These are phyloP conservation scores for Asarcornis scutulata DNA, from an alignment of 2,113 vertebrate species.

Conservation along the genomic window DNA sequence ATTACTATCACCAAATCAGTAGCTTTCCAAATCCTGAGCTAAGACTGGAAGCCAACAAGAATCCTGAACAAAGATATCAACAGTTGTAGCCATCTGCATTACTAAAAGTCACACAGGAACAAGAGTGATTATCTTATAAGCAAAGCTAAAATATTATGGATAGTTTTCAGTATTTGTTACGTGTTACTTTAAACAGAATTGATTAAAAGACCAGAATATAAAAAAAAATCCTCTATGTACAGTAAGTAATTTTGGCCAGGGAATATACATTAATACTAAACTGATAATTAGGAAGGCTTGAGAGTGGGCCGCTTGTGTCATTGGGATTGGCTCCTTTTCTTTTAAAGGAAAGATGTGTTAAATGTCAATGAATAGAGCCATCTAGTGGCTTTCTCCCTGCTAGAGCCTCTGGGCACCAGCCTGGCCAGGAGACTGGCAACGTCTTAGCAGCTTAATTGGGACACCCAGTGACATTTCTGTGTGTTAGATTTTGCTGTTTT, in stretches of 20 bases:
- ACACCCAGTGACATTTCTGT: background rate
- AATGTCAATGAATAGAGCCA: slow-evolving; percentile 8
- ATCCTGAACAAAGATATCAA: background rate
- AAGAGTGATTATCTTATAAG: background rate
- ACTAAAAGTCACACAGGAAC: background rate
- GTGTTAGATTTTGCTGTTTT: background rate
- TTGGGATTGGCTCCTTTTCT: background rate
- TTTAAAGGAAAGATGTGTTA: background rate
- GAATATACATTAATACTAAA: background rate
- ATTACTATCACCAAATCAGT: background rate
- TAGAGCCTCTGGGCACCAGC: background rate
- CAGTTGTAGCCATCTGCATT: background rate
- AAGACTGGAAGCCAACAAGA: background rate
- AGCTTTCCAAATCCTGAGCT: background rate
- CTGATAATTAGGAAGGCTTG: background rate
- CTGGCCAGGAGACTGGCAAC: background rate
- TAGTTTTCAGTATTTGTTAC: background rate
- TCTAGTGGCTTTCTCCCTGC: background rate
- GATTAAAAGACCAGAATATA: background rate
- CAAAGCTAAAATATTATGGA: background rate
- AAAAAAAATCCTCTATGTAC: background rate
- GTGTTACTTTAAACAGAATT: background rate
- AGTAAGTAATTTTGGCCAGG: slow-evolving; percentile 20
- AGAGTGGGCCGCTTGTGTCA: background rate
- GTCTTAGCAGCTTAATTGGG: background rate